phyloP scores from a whole-genome alignment of 2,888 invertebrate genomes.

The Euproctis similis region DNA sequence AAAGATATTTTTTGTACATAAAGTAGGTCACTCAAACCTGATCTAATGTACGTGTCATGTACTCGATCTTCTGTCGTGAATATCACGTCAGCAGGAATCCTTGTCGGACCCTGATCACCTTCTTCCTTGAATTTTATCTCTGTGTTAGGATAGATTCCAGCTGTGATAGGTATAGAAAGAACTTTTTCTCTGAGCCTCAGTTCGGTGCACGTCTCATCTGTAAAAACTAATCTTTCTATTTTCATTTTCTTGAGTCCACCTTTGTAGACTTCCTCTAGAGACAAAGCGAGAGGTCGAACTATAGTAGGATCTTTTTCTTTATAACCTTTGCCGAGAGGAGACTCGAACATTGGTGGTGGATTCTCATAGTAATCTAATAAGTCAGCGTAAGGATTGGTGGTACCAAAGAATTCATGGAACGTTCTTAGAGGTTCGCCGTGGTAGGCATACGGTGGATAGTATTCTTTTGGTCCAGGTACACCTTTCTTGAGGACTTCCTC shows the following conservation, averaged over 20 bases:
- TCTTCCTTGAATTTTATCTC: slow-evolving; percentile 84
- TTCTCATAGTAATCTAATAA: slow-evolving; percentile 80
- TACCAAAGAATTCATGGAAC: slow-evolving; percentile 88
- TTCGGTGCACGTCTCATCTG: slow-evolving; percentile 76
- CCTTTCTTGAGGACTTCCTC: slow-evolving; percentile 90
- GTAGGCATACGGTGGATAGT: slow-evolving; percentile 84
- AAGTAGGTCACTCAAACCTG: slow-evolving; percentile 79
- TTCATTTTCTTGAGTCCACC: slow-evolving; percentile 91
- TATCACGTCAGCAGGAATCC: slow-evolving; percentile 84
- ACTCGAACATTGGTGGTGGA: slow-evolving; percentile 78
- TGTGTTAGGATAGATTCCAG: slow-evolving; percentile 83
- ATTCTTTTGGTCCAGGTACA: slow-evolving; percentile 79
- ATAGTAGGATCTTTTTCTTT: slow-evolving; percentile 76
- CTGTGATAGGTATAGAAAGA: slow-evolving; percentile 82
- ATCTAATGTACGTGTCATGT: slow-evolving; percentile 79
- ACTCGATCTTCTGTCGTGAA: slow-evolving; percentile 84
- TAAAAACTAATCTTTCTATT: slow-evolving; percentile 82
- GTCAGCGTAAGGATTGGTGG: slow-evolving; percentile 87
- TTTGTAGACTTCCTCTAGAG: slow-evolving; percentile 77
- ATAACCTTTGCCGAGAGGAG: slow-evolving; percentile 76
- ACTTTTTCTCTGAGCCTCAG: slow-evolving; percentile 83
- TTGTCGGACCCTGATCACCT: slow-evolving; percentile 85
- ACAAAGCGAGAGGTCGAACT: slow-evolving; percentile 61
- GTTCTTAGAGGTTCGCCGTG: slow-evolving; percentile 86
- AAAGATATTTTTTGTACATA: slow-evolving; percentile 77